These are phyloP conservation scores for Acanthosepion lycidas DNA, from an alignment of 2,888 invertebrate genomes.

Conservation along the genomic window DNA sequence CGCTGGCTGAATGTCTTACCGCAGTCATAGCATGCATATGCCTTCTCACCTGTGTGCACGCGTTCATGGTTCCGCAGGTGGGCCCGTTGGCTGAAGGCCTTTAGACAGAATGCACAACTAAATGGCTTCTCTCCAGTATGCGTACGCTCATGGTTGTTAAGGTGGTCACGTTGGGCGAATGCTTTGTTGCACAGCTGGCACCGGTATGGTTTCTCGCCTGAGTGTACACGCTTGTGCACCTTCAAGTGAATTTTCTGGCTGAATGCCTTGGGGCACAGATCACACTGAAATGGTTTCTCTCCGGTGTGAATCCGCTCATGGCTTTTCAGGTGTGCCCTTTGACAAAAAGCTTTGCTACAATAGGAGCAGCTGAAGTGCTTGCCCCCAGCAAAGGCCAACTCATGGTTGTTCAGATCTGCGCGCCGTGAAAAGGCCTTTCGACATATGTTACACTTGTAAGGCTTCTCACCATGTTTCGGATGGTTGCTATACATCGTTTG, in stretches of 20 bases:
- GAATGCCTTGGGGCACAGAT: background rate
- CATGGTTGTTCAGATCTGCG: slow-evolving; percentile 42
- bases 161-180: slow-evolving; percentile 34
- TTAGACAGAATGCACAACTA: slow-evolving; percentile 38
- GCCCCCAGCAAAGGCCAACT: slow-evolving; percentile 40
- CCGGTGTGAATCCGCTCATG: slow-evolving; percentile 38
- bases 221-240: slow-evolving; percentile 41
- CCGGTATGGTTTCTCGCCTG: slow-evolving; percentile 36
- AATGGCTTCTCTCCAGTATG: slow-evolving; percentile 39
- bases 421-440: slow-evolving; percentile 43
- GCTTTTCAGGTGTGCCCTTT: slow-evolving; percentile 37
- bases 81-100: slow-evolving; percentile 37
- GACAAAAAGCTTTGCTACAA: slow-evolving; percentile 40
- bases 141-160: background rate
- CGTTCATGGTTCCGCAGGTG: slow-evolving; percentile 41
- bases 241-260: slow-evolving; percentile 45
- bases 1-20: slow-evolving; percentile 40
- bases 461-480: slow-evolving; percentile 11
- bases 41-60: slow-evolving; percentile 35
- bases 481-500: slow-evolving; percentile 13
- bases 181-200: slow-evolving; percentile 39
- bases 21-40: slow-evolving; percentile 16
- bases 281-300: slow-evolving; percentile 43
- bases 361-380: slow-evolving; percentile 40
- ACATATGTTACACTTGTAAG: slow-evolving; percentile 43